Evolutionary conservation across 2,888 invertebrate species (phyloP), one percentile per base, ranked within the genome.

Genomic region (Acrobasis suavella): DNA sequence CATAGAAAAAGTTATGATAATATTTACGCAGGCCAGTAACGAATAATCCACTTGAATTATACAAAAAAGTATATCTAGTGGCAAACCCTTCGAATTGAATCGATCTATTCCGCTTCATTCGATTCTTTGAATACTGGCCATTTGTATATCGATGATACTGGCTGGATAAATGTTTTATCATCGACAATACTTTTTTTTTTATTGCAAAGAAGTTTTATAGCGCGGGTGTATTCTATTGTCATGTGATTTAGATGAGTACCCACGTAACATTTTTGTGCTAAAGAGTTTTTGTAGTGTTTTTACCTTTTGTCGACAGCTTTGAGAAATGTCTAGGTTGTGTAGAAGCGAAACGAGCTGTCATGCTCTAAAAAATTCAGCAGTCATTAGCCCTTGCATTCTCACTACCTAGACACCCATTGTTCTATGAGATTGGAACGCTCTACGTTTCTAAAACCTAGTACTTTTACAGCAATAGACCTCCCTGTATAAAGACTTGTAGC

Each of bases 351-450:
- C 62, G 62, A 38, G 50, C 59, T 60, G 64, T 64, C 67, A 70
- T 68, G 62, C 66, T 71, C 69, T 86, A 78, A 87, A 88, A 84
- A 83, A 89, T 89, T 84, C 87, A 87, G 67, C 67, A 69, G 77
- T 80, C 87, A 86, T 87, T 87, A 87, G 83, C 65, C 74, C 73
- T 72, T 70, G 75, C 72, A 75, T 76, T 77, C 67, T 65, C 69
- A 54, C 65, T 69, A 70, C 70, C 72, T 72, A 72, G 68, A 62
- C 69, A 62, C 65, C 66, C 46, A 77, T 79, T 80, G 79, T 81
- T 71, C 62, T 58, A 38, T n/a, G 59, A 50, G 64, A 64, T 55
- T 58, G 32, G 50, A 62, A 51, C 73, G 74, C 69, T 69, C 65
- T 54, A 50, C 65, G 60, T 65, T 64, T 70, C 67, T 73, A 69